These are phyloP conservation scores for Ceratotherium simum DNA, from an alignment of 2,113 vertebrate species.

Conservation along the genomic window DNA sequence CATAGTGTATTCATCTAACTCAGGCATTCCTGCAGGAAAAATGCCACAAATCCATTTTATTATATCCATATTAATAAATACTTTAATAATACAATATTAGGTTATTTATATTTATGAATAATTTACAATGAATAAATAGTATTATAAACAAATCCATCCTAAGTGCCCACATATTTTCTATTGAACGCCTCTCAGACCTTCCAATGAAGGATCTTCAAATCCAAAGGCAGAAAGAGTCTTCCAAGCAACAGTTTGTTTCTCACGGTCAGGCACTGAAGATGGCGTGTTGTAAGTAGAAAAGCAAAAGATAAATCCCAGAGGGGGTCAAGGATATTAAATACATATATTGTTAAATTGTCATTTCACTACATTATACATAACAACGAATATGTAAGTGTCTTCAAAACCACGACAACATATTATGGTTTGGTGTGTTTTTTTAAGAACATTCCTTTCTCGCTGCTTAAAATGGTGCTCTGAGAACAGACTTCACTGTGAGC, in stretches of 20 bases:
- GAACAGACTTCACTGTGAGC: not conserved
- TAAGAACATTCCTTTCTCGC: not conserved
- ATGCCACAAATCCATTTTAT: not conserved
- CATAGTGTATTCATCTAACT: slow-evolving; percentile 95
- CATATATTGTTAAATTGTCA: not conserved
- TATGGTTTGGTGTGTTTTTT: not conserved
- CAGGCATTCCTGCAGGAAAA: slow-evolving; percentile 87
- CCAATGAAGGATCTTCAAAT: not conserved
- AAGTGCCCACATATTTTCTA: not conserved
- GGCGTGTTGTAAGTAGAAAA: not conserved
- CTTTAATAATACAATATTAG: not conserved
- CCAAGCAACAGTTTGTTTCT: not conserved
- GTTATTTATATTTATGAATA: not conserved
- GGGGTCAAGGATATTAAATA: not conserved
- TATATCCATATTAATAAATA: accelerated
- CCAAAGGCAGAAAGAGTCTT: not conserved
- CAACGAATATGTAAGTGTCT: not conserved
- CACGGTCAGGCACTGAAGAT: not conserved
- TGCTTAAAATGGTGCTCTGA: not conserved
- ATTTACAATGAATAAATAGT: not conserved
- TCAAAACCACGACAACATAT: not conserved
- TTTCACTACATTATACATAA: not conserved
- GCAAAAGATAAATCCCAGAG: not conserved
- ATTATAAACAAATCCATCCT: not conserved
- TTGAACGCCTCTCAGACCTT: not conserved